A percentile compares a stretch with the other conserved stretches of the same genome.
Conservation (phyloP, 2,888 invertebrate genomes). For the Nowickia ferox region DNA sequence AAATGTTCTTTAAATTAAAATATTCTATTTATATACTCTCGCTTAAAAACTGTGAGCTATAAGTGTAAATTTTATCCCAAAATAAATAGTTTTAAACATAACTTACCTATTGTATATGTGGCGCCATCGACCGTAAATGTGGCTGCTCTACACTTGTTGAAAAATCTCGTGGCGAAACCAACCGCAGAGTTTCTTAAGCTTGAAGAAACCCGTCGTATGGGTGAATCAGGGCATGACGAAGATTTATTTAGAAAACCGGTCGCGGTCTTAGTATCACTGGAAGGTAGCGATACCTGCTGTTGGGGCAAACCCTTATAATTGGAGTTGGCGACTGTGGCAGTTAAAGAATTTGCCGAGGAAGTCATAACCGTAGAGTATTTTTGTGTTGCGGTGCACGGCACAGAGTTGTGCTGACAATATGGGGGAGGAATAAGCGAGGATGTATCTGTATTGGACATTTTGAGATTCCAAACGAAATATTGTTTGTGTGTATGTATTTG, state of each 20-base stretch:
- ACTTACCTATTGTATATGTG: slow-evolving; percentile 92
- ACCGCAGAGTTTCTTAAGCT: slow-evolving; percentile 81
- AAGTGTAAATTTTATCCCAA: neutral
- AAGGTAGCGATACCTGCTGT: slow-evolving; percentile 55
- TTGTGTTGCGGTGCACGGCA: slow-evolving; percentile 78
- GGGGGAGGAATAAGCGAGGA: slow-evolving; percentile 69
- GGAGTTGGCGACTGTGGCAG: slow-evolving; percentile 6
- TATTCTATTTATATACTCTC: too few species aligned
- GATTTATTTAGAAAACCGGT: slow-evolving; percentile 64
- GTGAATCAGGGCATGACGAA: slow-evolving; percentile 81
- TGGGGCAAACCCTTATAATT: slow-evolving; percentile 57
- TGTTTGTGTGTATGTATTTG: neutral
- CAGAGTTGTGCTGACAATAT: slow-evolving; percentile 74
- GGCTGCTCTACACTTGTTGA: slow-evolving; percentile 93
- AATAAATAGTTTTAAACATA: neutral
- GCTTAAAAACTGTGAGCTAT: too few species aligned
- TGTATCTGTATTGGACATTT: slow-evolving; percentile 75
- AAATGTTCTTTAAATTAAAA: too few species aligned
- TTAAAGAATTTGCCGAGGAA: slow-evolving; percentile 39
- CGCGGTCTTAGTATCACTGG: slow-evolving; percentile 42
- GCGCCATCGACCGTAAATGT: slow-evolving; percentile 94
- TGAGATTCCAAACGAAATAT: slow-evolving; percentile 25
- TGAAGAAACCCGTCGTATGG: slow-evolving; percentile 81
- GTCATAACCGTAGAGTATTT: slow-evolving; percentile 65
- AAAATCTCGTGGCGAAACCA: slow-evolving; percentile 84